phyloP scores from a whole-genome alignment of 2,888 invertebrate genomes.

The Mantis religiosa region DNA sequence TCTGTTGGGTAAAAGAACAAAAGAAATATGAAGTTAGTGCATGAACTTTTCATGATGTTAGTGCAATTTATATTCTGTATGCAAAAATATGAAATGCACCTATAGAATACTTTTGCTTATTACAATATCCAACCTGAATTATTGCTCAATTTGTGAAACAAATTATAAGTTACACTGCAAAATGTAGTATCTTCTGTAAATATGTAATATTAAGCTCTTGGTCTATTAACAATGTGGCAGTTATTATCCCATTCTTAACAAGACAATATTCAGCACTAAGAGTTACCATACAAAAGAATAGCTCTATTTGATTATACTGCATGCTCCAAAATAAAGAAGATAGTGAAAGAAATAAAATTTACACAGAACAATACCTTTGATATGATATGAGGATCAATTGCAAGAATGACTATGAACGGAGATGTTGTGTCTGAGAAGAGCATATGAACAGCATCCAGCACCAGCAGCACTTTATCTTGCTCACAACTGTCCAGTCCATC shows the following conservation, averaged over 20 bases:
- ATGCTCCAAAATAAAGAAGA: not conserved
- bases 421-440: constrained; percentile 90
- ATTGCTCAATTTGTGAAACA: too few relatives aligned
- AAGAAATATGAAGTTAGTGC: constrained; percentile 23
- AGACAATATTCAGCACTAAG: not conserved
- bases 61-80: not conserved
- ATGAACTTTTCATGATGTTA: not conserved
- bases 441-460: constrained; percentile 92
- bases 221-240: not conserved
- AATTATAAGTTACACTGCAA: too few relatives aligned
- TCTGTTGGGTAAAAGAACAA: constrained; percentile 24
- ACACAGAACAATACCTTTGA: constrained; percentile 66
- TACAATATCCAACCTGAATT: too few relatives aligned
- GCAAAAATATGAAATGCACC: not conserved
- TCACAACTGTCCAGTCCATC: constrained; percentile 98
- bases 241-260: not conserved
- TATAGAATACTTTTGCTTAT: too few relatives aligned
- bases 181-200: too few relatives aligned
- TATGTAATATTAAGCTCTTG: too few relatives aligned
- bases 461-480: constrained; percentile 88
- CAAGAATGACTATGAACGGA: constrained; percentile 92
- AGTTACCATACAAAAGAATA: not conserved
- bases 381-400: constrained; percentile 98
- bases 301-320: too few relatives aligned
- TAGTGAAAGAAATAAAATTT: not conserved